These are phyloP conservation scores for Sanderia malayensis DNA, from an alignment of 30 jellyfish, hydroid and myxozoan genomes.

Conservation along the genomic window DNA sequence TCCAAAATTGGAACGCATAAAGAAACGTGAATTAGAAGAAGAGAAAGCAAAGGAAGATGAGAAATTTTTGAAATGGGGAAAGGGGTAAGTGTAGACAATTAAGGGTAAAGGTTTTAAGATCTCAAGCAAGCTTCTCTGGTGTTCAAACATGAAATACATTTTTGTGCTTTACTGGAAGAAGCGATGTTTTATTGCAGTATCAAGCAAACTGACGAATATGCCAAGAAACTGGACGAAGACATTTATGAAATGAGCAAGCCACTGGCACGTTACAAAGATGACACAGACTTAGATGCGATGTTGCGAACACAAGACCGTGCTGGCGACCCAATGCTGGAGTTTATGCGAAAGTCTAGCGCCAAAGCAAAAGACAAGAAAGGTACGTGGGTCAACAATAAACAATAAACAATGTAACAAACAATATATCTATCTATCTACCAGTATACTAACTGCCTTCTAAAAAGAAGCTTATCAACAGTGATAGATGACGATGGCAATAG, in stretches of 20 bases:
- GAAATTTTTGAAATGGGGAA: constrained; percentile 83
- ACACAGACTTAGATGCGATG: constrained; percentile 76
- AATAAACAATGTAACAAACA: too few species aligned
- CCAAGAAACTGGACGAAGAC: constrained; percentile 58
- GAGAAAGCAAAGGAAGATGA: constrained; percentile 59
- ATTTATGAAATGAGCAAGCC: constrained; percentile 91
- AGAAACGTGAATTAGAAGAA: constrained; percentile 67
- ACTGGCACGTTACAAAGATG: constrained; percentile 92
- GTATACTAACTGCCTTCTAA: too few species aligned
- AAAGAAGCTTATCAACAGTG: too few species aligned
- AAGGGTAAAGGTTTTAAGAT: too few species aligned
- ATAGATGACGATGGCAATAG: too few species aligned
- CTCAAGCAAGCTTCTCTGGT: too few species aligned
- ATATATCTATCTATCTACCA: too few species aligned
- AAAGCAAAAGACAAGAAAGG: constrained; percentile 53
- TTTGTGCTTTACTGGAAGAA: too few species aligned
- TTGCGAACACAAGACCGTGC: constrained; percentile 72
- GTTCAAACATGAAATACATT: too few species aligned
- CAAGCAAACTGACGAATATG: constrained; percentile 65
- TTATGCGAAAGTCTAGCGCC: constrained; percentile 46
- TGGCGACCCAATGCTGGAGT: constrained; percentile 97
- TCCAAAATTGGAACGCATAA: constrained; percentile 57
- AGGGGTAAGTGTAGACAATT: constrained; percentile 95
- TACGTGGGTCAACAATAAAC: not conserved
- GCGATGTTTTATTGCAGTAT: constrained; percentile 32